These are phyloP conservation scores for Crossaster papposus DNA, from an alignment of 53 echinoderm and acorn worm species.

Conservation along the genomic window DNA sequence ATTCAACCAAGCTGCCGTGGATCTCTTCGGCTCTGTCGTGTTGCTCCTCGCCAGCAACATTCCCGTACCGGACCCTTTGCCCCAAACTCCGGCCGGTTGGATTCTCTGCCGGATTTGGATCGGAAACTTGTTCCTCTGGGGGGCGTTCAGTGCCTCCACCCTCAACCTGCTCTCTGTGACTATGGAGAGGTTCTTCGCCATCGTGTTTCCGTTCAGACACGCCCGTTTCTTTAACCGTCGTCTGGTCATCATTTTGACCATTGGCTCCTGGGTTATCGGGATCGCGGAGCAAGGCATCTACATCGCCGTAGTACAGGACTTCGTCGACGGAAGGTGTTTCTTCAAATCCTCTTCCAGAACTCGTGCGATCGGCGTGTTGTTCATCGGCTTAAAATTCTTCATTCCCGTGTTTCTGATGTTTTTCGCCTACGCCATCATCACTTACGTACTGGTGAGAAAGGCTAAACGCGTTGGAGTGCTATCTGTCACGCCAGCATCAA, in stretches of 20 bases:
- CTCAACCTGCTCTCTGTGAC: constrained; percentile 84
- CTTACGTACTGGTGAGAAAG: constrained; percentile 58
- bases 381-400: constrained; percentile 80
- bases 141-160: constrained; percentile 79
- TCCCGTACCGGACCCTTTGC: constrained; percentile 41
- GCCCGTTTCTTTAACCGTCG: constrained; percentile 61
- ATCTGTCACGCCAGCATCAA: background rate
- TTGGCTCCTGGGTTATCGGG: constrained; percentile 14
- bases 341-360: constrained; percentile 10
- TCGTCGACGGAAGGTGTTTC: constrained; percentile 34
- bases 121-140: constrained; percentile 75
- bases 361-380: constrained; percentile 46
- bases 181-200: constrained; percentile 84
- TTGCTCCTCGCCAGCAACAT: constrained; percentile 58
- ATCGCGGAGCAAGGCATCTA: constrained; percentile 49
- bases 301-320: constrained; percentile 59
- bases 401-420: constrained; percentile 79
- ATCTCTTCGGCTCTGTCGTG: constrained; percentile 76
- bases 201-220: constrained; percentile 80
- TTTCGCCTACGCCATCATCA: constrained; percentile 65
- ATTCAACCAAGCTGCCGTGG: constrained; percentile 80
- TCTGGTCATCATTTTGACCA: constrained; percentile 45
- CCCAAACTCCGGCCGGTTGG: constrained; percentile 43
- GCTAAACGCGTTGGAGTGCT: constrained; percentile 11
- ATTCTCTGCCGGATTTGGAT: constrained; percentile 85